Percentiles rank a stretch among this genome's conserved stretches.
Conservation (phyloP, 2,888 invertebrate species). For the Cerceris rybyensis region DNA sequence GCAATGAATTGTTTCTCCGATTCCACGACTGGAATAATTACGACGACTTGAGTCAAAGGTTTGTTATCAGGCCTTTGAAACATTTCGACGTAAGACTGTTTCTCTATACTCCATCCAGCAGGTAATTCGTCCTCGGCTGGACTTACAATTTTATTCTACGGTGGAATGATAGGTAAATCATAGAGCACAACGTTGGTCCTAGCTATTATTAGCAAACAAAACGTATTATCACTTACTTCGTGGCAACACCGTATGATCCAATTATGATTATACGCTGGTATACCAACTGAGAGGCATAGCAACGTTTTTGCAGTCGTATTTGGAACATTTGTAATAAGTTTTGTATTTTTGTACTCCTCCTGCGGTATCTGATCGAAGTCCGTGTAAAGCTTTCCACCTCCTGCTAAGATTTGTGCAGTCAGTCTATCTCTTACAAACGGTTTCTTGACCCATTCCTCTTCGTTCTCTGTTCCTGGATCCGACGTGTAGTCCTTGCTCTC, state of each 20-base stretch:
- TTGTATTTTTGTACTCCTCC: slow-evolving; percentile 83
- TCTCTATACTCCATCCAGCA: slow-evolving; percentile 85
- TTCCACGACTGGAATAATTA: slow-evolving; percentile 76
- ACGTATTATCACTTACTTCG: slow-evolving; percentile 60
- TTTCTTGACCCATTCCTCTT: slow-evolving; percentile 83
- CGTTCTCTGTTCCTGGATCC: slow-evolving; percentile 83
- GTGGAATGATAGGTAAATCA: slow-evolving; percentile 17
- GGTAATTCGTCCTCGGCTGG: slow-evolving; percentile 84
- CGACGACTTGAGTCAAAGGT: slow-evolving; percentile 72
- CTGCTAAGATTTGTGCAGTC: slow-evolving; percentile 85
- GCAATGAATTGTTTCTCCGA: slow-evolving; percentile 83
- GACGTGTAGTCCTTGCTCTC: slow-evolving; percentile 79
- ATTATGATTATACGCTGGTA: slow-evolving; percentile 85
- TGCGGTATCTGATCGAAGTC: slow-evolving; percentile 83
- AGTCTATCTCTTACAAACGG: slow-evolving; percentile 85
- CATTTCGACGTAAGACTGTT: slow-evolving; percentile 81
- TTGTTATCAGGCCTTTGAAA: slow-evolving; percentile 71
- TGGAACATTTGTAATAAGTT: slow-evolving; percentile 87
- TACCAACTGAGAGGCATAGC: slow-evolving; percentile 87
- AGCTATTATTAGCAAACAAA: neutral
- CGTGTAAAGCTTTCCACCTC: slow-evolving; percentile 86
- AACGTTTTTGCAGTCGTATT: slow-evolving; percentile 90
- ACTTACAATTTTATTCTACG: slow-evolving; percentile 78
- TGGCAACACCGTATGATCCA: slow-evolving; percentile 88
- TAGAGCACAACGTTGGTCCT: neutral